Percentiles rank a stretch among this genome's conserved stretches.
phyloP scores from a whole-genome alignment of 2,888 invertebrate species.

The Achlya flavicornis region DNA sequence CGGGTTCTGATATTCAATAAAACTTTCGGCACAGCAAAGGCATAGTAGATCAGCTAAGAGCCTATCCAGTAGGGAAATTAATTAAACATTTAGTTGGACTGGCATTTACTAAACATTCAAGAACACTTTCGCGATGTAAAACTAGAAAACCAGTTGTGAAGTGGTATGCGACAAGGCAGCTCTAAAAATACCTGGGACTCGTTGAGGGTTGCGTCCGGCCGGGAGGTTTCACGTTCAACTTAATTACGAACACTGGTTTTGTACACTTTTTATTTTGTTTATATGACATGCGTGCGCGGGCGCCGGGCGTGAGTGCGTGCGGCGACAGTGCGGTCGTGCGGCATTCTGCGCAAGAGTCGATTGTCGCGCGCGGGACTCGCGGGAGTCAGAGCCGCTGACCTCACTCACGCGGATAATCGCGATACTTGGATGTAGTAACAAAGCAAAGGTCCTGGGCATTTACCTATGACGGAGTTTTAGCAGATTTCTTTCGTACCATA shows the following conservation, averaged over 20 bases:
- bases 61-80: background rate
- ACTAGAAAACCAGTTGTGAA: conserved; percentile 63
- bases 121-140: conserved; percentile 59
- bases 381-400: conserved; percentile 29
- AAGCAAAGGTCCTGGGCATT: background rate
- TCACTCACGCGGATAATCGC: conserved; percentile 13
- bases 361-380: conserved; percentile 33
- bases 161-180: conserved; percentile 33
- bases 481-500: background rate
- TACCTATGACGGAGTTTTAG: background rate
- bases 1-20: too few relatives aligned
- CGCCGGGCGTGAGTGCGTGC: conserved; percentile 45
- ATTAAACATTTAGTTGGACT: background rate
- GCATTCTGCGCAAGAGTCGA: conserved; percentile 45
- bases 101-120: conserved; percentile 19
- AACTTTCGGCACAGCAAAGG: too few relatives aligned
- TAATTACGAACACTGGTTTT: conserved; percentile 47
- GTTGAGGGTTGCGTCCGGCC: conserved; percentile 45
- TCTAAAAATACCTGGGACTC: conserved; percentile 70
- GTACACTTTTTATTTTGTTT: conserved; percentile 40
- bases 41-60: background rate
- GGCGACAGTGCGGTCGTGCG: conserved; percentile 43
- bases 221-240: conserved; percentile 51
- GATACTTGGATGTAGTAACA: conserved; percentile 11
- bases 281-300: conserved; percentile 39